These are phyloP conservation scores for Cataglyphis altisquamis DNA, from an alignment of 2,888 invertebrate genomes.

Conservation along the genomic window DNA sequence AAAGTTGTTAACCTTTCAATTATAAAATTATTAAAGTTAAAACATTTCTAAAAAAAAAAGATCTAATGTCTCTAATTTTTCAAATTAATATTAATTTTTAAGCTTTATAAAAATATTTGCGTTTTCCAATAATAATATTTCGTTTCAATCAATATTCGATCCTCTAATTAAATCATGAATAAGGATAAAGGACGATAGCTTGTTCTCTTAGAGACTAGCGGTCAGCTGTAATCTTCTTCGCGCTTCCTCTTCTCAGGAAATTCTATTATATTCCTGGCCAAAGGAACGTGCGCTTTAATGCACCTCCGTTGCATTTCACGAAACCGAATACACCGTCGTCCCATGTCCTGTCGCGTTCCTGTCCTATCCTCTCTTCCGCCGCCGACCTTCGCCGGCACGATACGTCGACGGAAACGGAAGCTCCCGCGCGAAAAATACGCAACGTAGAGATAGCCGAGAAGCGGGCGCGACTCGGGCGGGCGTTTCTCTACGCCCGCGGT, in stretches of 20 bases:
- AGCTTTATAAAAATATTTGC: neutral
- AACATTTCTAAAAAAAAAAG: neutral
- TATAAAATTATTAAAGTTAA: too few relatives aligned
- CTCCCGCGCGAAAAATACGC: conserved; percentile 39
- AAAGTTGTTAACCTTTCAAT: neutral
- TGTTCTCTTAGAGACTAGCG: conserved; percentile 11
- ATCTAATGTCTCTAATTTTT: neutral
- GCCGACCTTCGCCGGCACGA: conserved; percentile 26
- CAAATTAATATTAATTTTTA: neutral
- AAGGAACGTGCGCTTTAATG: conserved; percentile 49
- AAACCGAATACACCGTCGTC: conserved; percentile 48
- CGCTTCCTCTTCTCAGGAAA: conserved; percentile 37
- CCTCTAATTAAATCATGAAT: conserved; percentile 12
- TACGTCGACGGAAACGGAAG: conserved; percentile 18
- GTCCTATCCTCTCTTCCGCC: conserved; percentile 14
- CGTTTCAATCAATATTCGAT: conserved; percentile 2
- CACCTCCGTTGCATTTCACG: conserved; percentile 52
- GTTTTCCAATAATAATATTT: neutral
- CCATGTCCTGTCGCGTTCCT: conserved; percentile 15
- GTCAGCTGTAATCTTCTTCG: conserved; percentile 49
- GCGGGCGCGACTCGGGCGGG: conserved; percentile 6
- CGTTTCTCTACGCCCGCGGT: conserved; percentile 24
- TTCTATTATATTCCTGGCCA: conserved; percentile 48
- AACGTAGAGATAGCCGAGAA: conserved; percentile 13
- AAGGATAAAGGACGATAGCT: conserved; percentile 21